A percentile compares a stretch with the other conserved stretches of the same genome.
These are phyloP conservation scores for Enteromius anoplus DNA, from an alignment of 2,797 vertebrate species.

Conservation along the genomic window DNA sequence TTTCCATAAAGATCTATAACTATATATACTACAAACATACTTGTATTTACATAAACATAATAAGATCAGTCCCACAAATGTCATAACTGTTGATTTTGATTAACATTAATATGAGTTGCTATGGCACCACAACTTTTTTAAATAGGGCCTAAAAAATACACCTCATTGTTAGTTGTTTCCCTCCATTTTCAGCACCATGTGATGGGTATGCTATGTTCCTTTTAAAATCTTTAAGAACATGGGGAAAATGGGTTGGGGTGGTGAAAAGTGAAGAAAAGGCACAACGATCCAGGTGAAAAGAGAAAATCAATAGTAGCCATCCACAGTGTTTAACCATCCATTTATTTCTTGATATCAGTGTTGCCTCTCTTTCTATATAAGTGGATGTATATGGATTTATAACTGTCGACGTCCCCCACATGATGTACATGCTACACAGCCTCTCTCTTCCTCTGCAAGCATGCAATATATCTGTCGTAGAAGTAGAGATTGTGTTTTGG, in stretches of 20 bases:
- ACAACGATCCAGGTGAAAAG: slow-evolving; percentile 54
- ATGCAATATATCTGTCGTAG: slow-evolving; percentile 72
- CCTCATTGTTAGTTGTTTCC: background rate
- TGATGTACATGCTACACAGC: slow-evolving; percentile 80
- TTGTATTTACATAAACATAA: background rate
- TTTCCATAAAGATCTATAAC: background rate
- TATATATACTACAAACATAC: background rate
- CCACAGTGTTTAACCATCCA: slow-evolving; percentile 79
- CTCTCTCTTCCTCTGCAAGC: slow-evolving; percentile 81
- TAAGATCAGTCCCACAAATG: background rate
- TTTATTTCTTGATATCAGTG: slow-evolving; percentile 84
- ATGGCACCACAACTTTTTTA: background rate
- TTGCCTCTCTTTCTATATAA: slow-evolving; percentile 82
- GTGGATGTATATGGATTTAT: slow-evolving; percentile 84
- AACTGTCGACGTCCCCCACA: slow-evolving; percentile 83
- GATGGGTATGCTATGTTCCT: background rate
- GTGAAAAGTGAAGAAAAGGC: slow-evolving; percentile 52
- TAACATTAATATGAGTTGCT: background rate
- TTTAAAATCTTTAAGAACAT: background rate
- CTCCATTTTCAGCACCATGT: background rate
- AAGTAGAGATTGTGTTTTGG: slow-evolving; percentile 66
- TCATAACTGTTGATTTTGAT: background rate
- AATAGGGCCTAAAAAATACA: background rate
- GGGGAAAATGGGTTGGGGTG: slow-evolving; percentile 35
- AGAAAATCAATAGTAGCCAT: slow-evolving; percentile 68